These are phyloP conservation scores for Drosophila nigrodunni DNA, from an alignment of 1,140 invertebrate genomes.

Conservation along the genomic window DNA sequence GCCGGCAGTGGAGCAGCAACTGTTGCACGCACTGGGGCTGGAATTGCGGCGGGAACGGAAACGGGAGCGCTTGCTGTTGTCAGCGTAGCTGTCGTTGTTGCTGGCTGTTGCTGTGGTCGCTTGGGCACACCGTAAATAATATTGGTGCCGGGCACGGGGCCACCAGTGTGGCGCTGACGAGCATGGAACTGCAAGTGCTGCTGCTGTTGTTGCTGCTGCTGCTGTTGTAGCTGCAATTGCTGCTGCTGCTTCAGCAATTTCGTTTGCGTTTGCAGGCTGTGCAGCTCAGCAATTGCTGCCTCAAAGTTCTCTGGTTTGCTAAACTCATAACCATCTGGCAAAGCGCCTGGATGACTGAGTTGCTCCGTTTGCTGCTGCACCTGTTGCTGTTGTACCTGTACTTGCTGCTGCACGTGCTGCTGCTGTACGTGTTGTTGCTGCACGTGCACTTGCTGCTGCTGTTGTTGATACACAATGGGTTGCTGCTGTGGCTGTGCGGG, in stretches of 20 bases:
- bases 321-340: constrained; percentile 77
- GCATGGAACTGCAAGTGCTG: constrained; percentile 17
- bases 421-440: constrained; percentile 24
- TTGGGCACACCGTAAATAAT: constrained; percentile 51
- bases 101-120: constrained; percentile 44
- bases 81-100: constrained; percentile 23
- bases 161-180: constrained; percentile 31
- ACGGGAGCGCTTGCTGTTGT: constrained; percentile 28
- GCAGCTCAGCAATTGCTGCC: constrained; percentile 77
- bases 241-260: constrained; percentile 66
- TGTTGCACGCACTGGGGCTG: constrained; percentile 2
- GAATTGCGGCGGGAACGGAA: constrained; percentile 1
- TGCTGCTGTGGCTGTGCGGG: constrained; percentile 46
- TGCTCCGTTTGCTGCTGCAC: constrained; percentile 44
- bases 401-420: constrained; percentile 31
- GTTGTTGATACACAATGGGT: constrained; percentile 4
- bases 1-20: constrained; percentile 38
- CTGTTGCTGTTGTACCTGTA: constrained; percentile 12
- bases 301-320: constrained; percentile 70
- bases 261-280: constrained; percentile 69
- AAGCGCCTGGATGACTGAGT: constrained; percentile 37
- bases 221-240: constrained; percentile 35
- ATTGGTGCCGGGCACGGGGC: constrained; percentile 32
- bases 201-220: constrained; percentile 19
- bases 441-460: constrained; percentile 8